A percentile compares a stretch with the other conserved stretches of the same genome.
These are phyloP conservation scores for Etia nguti DNA, from an alignment of 2,113 vertebrate genomes.

Conservation along the genomic window DNA sequence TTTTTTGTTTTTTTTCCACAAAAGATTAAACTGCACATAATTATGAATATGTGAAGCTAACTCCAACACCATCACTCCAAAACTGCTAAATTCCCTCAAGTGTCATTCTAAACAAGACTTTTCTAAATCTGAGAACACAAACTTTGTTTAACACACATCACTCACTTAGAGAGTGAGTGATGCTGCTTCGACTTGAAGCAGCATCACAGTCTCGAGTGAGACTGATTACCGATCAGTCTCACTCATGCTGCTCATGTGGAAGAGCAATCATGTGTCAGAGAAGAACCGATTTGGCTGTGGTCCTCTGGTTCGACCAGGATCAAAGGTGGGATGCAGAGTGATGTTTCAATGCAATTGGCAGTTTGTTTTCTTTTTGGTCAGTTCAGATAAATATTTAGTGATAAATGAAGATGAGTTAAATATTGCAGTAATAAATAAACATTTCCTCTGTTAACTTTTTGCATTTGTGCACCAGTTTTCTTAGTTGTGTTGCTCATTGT, in stretches of 20 bases:
- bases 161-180: background rate
- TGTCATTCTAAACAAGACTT: background rate
- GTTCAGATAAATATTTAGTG: background rate
- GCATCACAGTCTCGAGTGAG: too few relatives aligned
- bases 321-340: background rate
- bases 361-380: background rate
- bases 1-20: rapidly evolving
- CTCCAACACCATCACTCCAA: background rate
- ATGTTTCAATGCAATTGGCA: background rate
- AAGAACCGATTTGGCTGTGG: background rate
- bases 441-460: background rate
- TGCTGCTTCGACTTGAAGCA: background rate
- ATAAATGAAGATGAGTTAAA: background rate
- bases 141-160: background rate
- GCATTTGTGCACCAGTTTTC: rapidly evolving
- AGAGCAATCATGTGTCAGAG: background rate
- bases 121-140: background rate
- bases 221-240: background rate
- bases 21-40: background rate
- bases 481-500: background rate
- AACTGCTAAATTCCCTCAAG: background rate
- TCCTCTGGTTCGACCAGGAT: background rate
- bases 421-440: background rate
- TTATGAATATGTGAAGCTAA: background rate
- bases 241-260: background rate